Conservation (phyloP, 2,888 invertebrate genomes). For the Dione vanillae region DNA sequence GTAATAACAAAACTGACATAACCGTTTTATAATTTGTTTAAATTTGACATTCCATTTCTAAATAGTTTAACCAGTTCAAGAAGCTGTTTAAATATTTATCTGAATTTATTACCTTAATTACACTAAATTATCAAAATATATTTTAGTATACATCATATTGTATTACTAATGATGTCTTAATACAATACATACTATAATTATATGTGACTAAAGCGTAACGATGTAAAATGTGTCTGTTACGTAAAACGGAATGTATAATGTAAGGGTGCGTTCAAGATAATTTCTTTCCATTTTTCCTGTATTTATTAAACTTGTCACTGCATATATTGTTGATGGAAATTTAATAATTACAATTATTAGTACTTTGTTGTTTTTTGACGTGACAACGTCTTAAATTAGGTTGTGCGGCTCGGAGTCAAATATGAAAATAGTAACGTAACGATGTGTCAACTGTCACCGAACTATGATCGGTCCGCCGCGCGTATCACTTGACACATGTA, state of each 20-base stretch:
- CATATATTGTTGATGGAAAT: too few species aligned
- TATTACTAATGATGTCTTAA: neutral
- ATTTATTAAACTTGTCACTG: too few species aligned
- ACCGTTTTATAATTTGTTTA: constrained; percentile 12
- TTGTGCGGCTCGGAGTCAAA: too few species aligned
- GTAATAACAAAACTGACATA: constrained; percentile 10
- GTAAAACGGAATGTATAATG: neutral
- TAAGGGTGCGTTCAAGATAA: neutral
- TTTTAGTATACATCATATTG: neutral
- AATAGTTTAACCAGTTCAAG: neutral
- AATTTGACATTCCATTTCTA: neutral
- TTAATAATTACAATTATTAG: too few species aligned
- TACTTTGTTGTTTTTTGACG: too few species aligned
- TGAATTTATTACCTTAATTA: neutral
- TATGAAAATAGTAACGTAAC: too few species aligned
- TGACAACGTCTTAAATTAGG: too few species aligned
- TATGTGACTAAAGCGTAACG: too few species aligned
- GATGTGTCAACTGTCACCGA: too few species aligned
- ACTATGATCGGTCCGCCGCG: too few species aligned
- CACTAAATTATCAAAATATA: neutral
- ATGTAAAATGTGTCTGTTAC: neutral
- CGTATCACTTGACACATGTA: too few species aligned
- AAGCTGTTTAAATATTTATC: neutral
- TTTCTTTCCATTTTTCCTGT: neutral
- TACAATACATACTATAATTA: neutral